Percentiles rank a stretch among this genome's conserved stretches.
These are phyloP conservation scores for Hirtodrosophila trivittata DNA, from an alignment of 2,888 invertebrate species.

Conservation along the genomic window DNA sequence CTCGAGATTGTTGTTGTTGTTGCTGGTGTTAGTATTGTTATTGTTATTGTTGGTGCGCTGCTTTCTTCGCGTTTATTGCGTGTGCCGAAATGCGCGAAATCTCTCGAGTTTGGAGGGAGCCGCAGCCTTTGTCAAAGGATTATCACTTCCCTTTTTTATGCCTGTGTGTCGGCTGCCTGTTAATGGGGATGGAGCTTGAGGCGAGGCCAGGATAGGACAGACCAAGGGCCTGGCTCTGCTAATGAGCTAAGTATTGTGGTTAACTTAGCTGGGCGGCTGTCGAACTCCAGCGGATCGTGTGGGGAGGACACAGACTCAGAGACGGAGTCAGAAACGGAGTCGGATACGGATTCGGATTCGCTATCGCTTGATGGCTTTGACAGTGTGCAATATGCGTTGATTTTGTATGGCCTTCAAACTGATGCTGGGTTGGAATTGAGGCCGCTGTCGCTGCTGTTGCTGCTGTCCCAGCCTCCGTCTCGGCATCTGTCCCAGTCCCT, in stretches of 20 bases:
- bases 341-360: conserved; percentile 5
- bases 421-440: conserved; percentile 55
- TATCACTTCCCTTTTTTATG: conserved; percentile 62
- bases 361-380: conserved; percentile 64
- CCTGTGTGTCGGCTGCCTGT: background rate
- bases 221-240: conserved; percentile 33
- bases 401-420: conserved; percentile 82
- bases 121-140: conserved; percentile 74
- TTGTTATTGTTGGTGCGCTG: conserved; percentile 29
- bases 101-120: conserved; percentile 37
- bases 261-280: conserved; percentile 11
- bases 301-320: background rate
- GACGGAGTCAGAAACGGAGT: background rate
- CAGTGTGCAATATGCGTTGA: conserved; percentile 82
- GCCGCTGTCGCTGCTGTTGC: conserved; percentile 8
- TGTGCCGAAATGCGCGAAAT: conserved; percentile 68
- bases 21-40: conserved; percentile 5
- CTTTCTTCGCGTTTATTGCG: conserved; percentile 50
- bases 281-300: too few species aligned
- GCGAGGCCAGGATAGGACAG: too few species aligned
- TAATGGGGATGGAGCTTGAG: too few species aligned
- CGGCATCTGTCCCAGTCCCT: conserved; percentile 11
- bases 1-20: conserved; percentile 12
- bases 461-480: conserved; percentile 9
- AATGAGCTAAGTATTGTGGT: conserved; percentile 52